A percentile compares a stretch with the other conserved stretches of the same genome.
phyloP scores from a whole-genome alignment of 2,797 vertebrate species.

The Balearica regulorum region DNA sequence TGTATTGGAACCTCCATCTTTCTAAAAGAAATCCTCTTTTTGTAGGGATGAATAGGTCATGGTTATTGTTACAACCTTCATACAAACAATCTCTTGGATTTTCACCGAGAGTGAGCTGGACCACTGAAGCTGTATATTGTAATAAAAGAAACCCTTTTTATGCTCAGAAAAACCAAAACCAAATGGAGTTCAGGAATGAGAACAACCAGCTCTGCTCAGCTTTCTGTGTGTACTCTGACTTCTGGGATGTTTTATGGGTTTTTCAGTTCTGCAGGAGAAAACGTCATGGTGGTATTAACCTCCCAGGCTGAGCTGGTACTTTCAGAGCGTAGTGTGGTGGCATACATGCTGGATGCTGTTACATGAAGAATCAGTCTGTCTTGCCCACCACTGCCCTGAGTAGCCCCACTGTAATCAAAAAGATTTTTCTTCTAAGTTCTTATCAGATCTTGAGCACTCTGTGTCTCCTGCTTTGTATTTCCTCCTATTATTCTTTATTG shows the following conservation, averaged over 20 bases:
- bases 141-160: not conserved
- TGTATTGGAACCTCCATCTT: not conserved
- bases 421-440: not conserved
- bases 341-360: not conserved
- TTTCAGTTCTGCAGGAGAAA: not conserved
- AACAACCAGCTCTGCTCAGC: not conserved
- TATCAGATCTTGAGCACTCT: not conserved
- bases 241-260: not conserved
- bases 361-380: not conserved
- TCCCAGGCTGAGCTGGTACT: not conserved
- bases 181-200: not conserved
- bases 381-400: not conserved
- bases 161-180: rapidly evolving
- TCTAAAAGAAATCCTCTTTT: not conserved
- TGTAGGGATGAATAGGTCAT: not conserved
- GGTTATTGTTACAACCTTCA: not conserved
- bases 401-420: not conserved
- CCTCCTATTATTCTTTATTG: not conserved
- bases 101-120: not conserved
- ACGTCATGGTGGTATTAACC: not conserved
- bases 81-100: not conserved
- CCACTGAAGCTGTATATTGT: not conserved
- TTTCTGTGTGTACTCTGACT: not conserved
- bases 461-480: not conserved
- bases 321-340: not conserved